phyloP scores from a whole-genome alignment of 2,113 vertebrate species.

The Calyptommatus sinebrachiatus region DNA sequence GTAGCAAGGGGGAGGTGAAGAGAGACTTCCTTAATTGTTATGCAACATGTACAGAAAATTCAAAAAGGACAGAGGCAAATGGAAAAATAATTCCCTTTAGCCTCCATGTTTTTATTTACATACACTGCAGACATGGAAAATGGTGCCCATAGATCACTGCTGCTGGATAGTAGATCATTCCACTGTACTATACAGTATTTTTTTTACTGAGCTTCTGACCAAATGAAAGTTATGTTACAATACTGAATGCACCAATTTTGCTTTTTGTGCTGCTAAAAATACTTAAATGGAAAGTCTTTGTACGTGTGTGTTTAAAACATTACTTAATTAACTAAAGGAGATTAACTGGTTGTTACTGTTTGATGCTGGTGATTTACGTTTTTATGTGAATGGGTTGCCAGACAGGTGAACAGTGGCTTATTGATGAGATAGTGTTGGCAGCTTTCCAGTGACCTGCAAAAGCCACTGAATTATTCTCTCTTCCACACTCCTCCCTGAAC shows the following conservation, averaged over 20 bases:
- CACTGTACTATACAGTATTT: not conserved
- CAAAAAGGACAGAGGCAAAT: too few relatives aligned
- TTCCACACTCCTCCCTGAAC: not conserved
- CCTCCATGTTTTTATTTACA: too few relatives aligned
- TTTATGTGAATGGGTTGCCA: constrained; percentile 7
- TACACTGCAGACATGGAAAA: too few relatives aligned
- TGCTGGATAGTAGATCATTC: too few relatives aligned
- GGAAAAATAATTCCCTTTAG: too few relatives aligned
- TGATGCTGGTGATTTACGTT: not conserved
- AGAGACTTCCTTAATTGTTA: too few relatives aligned
- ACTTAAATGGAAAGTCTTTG: not conserved
- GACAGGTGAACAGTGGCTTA: constrained; percentile 6
- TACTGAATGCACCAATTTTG: not conserved
- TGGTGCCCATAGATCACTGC: too few relatives aligned
- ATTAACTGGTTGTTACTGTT: not conserved
- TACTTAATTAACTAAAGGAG: constrained; percentile 13
- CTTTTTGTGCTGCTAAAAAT: constrained; percentile 3
- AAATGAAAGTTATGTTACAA: not conserved
- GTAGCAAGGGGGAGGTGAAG: too few relatives aligned
- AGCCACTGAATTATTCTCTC: not conserved
- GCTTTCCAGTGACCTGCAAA: constrained; percentile 5
- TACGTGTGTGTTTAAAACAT: not conserved
- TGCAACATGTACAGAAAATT: too few relatives aligned
- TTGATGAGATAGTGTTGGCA: constrained; percentile 11
- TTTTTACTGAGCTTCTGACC: not conserved